Evolutionary conservation across 2,888 invertebrate genomes (phyloP).

Genomic region (Patella depressa): DNA sequence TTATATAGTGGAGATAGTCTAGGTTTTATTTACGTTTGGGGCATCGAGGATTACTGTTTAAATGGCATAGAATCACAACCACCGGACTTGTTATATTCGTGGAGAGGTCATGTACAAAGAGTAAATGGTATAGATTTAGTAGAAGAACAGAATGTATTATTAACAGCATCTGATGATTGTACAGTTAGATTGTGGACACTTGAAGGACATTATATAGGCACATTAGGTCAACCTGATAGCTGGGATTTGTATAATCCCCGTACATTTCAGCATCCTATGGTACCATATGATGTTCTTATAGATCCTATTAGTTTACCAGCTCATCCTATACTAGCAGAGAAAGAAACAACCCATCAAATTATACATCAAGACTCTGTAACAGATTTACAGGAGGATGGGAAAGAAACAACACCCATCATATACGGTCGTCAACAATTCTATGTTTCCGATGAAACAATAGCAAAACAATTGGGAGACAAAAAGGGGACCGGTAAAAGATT

Average conservation of each 20-base stretch:
- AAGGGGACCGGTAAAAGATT: constrained; percentile 70
- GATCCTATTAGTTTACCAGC: constrained; percentile 70
- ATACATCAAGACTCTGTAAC: constrained; percentile 51
- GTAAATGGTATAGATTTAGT: constrained; percentile 64
- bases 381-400: not conserved
- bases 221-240: constrained; percentile 70
- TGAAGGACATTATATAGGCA: constrained; percentile 70
- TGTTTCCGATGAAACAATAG: constrained; percentile 68
- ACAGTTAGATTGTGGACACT: constrained; percentile 70
- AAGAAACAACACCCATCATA: constrained; percentile 39
- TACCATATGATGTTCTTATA: constrained; percentile 71
- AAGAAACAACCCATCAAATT: constrained; percentile 55
- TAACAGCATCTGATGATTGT: constrained; percentile 69
- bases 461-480: constrained; percentile 59
- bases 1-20: constrained; percentile 66
- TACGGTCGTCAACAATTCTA: constrained; percentile 47
- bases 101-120: constrained; percentile 71
- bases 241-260: constrained; percentile 70
- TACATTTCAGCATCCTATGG: constrained; percentile 71
- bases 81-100: constrained; percentile 64
- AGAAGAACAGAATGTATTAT: constrained; percentile 65
- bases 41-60: constrained; percentile 65
- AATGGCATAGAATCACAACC: constrained; percentile 47
- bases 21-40: constrained; percentile 69
- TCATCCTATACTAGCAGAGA: constrained; percentile 60